Conservation (phyloP, 2,113 vertebrate species). For the Lucifuga dentata region DNA sequence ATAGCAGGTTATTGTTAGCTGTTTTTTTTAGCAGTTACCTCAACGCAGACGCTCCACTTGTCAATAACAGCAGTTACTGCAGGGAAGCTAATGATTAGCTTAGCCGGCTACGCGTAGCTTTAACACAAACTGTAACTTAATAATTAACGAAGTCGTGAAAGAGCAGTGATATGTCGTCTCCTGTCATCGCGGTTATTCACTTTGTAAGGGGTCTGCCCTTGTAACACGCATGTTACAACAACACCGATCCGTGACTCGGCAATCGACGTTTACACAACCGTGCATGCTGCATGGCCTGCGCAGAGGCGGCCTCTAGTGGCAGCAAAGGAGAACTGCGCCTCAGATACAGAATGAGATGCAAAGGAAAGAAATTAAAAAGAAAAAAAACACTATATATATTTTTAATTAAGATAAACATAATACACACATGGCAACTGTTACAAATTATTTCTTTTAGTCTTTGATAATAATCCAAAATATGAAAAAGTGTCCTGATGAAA, state of each 20-base stretch:
- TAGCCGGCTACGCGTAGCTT: background rate
- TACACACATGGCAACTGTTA: too few relatives aligned
- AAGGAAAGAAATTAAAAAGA: too few relatives aligned
- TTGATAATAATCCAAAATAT: too few relatives aligned
- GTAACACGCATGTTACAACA: background rate
- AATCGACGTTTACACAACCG: constrained; percentile 43
- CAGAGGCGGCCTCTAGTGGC: constrained; percentile 26
- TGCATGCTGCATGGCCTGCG: background rate
- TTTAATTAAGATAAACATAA: too few relatives aligned
- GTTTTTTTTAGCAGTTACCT: background rate
- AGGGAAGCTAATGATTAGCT: constrained; percentile 1
- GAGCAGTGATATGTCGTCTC: rapidly evolving
- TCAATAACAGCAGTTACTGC: constrained; percentile 30
- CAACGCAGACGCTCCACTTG: constrained; percentile 7
- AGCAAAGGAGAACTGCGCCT: rapidly evolving
- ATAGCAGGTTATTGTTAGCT: too few relatives aligned
- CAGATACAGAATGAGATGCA: too few relatives aligned
- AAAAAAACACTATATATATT: too few relatives aligned
- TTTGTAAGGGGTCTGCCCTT: constrained; percentile 17
- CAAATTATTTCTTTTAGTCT: too few relatives aligned
- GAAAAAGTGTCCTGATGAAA: too few relatives aligned
- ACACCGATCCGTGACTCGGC: constrained; percentile 55
- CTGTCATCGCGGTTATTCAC: background rate
- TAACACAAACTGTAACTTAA: rapidly evolving
- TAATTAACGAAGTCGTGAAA: rapidly evolving